Evolutionary conservation across 2,888 invertebrate species (phyloP), one percentile per base, ranked within the genome.

Genomic region (Hedychridium roseum): DNA sequence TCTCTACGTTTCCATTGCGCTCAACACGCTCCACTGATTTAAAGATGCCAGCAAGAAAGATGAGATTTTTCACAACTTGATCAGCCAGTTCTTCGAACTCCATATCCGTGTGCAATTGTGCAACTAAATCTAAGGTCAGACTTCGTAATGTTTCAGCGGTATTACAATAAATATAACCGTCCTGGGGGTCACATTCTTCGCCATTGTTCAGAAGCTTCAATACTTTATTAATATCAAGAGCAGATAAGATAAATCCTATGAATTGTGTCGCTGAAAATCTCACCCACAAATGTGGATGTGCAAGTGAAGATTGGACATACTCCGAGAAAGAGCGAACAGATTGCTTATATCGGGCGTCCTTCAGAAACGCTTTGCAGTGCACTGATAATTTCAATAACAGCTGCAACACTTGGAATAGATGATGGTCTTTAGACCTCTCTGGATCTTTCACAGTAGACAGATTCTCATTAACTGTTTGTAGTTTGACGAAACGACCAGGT

Each of bases 231-330:
- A 84, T 79, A 67, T 90, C 84, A 35, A 88, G 83, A 0, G 83
- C 79, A 0, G 85, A 81, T 43, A 96, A 80, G 38, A 94, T 82
- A 35, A 86, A 83, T 0, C 90, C 89, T 31, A 95, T 78, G 53
- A 94, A 83, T 74, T 92, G 91, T 0, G 88, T 85, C 0, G 93
- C 85, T 47, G 86, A 85, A 34, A 92, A 80, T 43, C 94, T 85
- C 0, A 96, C 92, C 94, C 94, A 94, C 21, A 87, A 84, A 73
- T 96, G 95, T 9, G 92, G 90, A 76, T 96, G 88, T 0, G 84
- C 87, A 11, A 96, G 74, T 31, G 92, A 83, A 12, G 82, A 82
- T 76, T 92, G 90, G 63, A 87, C 85, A 68, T 87, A 84, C 71
- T 86, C 86, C 40, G 84, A 82, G 64, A 77, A 70, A 4, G 52